Conservation (phyloP, 2,797 vertebrate genomes). For the Zalophus californianus region DNA sequence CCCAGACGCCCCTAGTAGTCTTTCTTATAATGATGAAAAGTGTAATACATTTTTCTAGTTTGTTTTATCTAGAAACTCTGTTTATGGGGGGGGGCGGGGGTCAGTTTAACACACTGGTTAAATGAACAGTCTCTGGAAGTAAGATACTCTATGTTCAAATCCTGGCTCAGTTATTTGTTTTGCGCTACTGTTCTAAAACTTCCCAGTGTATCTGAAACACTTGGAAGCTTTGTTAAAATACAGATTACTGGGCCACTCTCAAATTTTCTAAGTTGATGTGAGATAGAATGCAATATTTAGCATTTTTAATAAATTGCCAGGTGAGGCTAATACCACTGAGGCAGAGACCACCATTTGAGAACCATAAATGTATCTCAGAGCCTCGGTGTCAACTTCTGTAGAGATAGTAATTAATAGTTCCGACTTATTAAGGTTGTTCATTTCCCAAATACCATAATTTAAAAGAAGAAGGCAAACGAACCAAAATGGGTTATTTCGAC, state of each 20-base stretch:
- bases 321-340: not conserved
- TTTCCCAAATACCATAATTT: not conserved
- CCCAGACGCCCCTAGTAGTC: not conserved
- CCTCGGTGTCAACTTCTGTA: not conserved
- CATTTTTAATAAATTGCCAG: constrained; percentile 27
- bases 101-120: not conserved
- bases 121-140: not conserved
- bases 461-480: not conserved
- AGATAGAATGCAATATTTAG: not conserved
- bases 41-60: not conserved
- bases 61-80: not conserved
- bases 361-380: not conserved
- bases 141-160: not conserved
- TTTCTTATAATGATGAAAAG: not conserved
- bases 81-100: not conserved
- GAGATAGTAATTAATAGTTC: not conserved
- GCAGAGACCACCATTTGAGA: not conserved
- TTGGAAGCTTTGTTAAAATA: not conserved
- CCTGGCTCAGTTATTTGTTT: not conserved
- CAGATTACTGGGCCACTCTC: not conserved
- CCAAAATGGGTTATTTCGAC: not conserved
- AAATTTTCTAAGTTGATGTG: not conserved
- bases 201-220: not conserved
- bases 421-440: not conserved
- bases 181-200: not conserved